phyloP scores from a whole-genome alignment of 2,888 invertebrate genomes.

The Bruchidius siliquastri region DNA sequence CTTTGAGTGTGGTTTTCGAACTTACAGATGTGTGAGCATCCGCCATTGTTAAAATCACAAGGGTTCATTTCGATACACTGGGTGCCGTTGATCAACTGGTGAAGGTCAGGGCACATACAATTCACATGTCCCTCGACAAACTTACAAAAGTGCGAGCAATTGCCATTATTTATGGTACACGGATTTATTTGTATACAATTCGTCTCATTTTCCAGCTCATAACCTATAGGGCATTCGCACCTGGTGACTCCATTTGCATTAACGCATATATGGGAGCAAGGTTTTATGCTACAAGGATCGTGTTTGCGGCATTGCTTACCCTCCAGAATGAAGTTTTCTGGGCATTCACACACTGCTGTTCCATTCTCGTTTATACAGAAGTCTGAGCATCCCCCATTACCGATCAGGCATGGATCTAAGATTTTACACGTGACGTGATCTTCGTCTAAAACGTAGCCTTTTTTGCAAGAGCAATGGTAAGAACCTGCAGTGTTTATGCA shows the following conservation, averaged over 20 bases:
- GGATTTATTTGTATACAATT: slow-evolving; percentile 47
- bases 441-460: slow-evolving; percentile 42
- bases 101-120: slow-evolving; percentile 49
- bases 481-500: slow-evolving; percentile 53
- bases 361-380: slow-evolving; percentile 39
- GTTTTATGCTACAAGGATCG: slow-evolving; percentile 46
- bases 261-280: slow-evolving; percentile 37
- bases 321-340: slow-evolving; percentile 40
- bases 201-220: slow-evolving; percentile 29
- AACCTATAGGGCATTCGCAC: slow-evolving; percentile 50
- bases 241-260: slow-evolving; percentile 43
- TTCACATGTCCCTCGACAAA: slow-evolving; percentile 48
- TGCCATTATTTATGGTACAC: slow-evolving; percentile 50
- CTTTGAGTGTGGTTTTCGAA: slow-evolving; percentile 49
- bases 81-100: slow-evolving; percentile 40
- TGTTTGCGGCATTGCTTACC: slow-evolving; percentile 31
- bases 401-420: slow-evolving; percentile 45
- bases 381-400: slow-evolving; percentile 43
- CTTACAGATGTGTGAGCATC: slow-evolving; percentile 56
- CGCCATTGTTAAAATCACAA: slow-evolving; percentile 53
- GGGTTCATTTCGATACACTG: slow-evolving; percentile 45
- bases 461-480: slow-evolving; percentile 50
- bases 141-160: slow-evolving; percentile 52
- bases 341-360: slow-evolving; percentile 49
- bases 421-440: slow-evolving; percentile 42